These are phyloP conservation scores for Labrus mixtus DNA, from an alignment of 2,113 vertebrate species.

Conservation along the genomic window DNA sequence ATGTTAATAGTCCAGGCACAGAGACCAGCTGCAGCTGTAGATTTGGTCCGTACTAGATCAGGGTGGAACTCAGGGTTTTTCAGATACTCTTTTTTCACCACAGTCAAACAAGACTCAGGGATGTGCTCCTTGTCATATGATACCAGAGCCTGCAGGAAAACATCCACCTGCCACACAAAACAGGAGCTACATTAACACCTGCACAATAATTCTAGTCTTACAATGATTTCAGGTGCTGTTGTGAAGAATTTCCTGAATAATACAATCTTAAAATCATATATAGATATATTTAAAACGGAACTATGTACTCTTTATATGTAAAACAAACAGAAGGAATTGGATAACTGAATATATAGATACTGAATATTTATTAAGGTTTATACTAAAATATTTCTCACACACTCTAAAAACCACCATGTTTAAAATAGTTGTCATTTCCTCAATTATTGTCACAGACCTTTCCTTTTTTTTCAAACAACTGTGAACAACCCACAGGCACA, in stretches of 20 bases:
- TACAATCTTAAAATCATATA: background rate
- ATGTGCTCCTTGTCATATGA: slow-evolving; percentile 89
- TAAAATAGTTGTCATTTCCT: no score
- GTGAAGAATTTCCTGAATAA: background rate
- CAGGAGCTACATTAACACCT: background rate
- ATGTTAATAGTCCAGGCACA: slow-evolving; percentile 89
- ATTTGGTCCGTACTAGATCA: slow-evolving; percentile 86
- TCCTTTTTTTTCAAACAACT: no score
- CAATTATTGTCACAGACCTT: no score
- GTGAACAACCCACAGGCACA: no score
- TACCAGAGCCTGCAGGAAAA: slow-evolving; percentile 87
- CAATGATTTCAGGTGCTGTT: background rate
- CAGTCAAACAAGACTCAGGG: slow-evolving; percentile 86
- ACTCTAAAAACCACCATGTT: no score
- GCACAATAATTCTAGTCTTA: background rate
- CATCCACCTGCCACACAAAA: slow-evolving; percentile 80
- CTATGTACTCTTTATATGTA: background rate
- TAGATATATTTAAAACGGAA: no score
- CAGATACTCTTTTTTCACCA: slow-evolving; percentile 86
- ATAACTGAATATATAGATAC: no score
- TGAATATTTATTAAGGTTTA: no score
- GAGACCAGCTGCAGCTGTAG: slow-evolving; percentile 88
- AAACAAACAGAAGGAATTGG: no score
- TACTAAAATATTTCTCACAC: no score
- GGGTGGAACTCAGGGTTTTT: slow-evolving; percentile 87